These are phyloP conservation scores for Rhyzopertha dominica DNA, from an alignment of 1,140 invertebrate genomes.

Conservation along the genomic window DNA sequence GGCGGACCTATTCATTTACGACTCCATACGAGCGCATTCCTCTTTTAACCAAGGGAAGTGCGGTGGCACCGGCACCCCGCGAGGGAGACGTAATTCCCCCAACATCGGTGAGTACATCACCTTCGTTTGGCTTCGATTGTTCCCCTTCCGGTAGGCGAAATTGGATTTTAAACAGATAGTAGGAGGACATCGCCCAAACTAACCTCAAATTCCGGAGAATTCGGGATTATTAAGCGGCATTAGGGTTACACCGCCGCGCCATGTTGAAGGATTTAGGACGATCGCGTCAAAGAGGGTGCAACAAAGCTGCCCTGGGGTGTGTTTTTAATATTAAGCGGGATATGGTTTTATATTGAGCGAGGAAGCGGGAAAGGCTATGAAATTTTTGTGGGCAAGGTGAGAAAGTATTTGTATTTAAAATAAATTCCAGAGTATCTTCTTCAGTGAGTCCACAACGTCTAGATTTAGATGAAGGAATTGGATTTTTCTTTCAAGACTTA, in stretches of 20 bases:
- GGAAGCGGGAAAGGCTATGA: no score
- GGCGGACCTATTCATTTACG: no score
- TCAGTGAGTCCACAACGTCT: no score
- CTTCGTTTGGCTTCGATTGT: slow-evolving; percentile 39
- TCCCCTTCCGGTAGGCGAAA: slow-evolving; percentile 29
- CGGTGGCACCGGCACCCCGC: slow-evolving; percentile 17
- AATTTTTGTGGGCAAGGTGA: slow-evolving; percentile 8
- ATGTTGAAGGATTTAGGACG: slow-evolving; percentile 6
- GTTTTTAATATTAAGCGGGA: no score
- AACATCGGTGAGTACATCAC: slow-evolving; percentile 28
- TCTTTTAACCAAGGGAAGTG: slow-evolving; percentile 20
- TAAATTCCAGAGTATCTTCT: no score
- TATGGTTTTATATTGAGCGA: no score
- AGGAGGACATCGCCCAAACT: slow-evolving; percentile 15
- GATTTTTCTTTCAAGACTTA: no score
- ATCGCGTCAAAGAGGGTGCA: slow-evolving; percentile 5
- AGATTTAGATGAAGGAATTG: no score
- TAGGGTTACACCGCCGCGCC: slow-evolving; percentile 6
- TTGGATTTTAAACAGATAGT: slow-evolving; percentile 32
- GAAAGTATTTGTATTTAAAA: no score
- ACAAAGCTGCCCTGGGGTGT: slow-evolving; percentile 3
- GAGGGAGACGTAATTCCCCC: slow-evolving; percentile 9
- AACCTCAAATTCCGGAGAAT: slow-evolving; percentile 14
- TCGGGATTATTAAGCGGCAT: slow-evolving; percentile 8
- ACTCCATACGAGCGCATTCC: no score